Evolutionary conservation across 2,113 vertebrate species (phyloP).

Genomic region (Chauna torquata): DNA sequence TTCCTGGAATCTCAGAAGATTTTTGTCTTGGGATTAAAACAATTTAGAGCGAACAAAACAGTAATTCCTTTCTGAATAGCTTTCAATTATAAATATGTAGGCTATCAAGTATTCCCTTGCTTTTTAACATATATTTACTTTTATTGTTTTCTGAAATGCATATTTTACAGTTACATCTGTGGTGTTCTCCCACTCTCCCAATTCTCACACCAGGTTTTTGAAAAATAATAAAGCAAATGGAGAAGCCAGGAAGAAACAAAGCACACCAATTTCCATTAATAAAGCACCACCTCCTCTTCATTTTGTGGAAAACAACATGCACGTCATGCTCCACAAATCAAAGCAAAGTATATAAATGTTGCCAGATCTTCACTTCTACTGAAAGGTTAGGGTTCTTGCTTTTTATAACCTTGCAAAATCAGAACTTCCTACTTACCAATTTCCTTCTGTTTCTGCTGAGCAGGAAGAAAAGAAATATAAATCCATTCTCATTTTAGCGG

Average conservation of each 20-base stretch:
- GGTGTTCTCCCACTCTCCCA: not conserved
- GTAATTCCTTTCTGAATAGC: not conserved
- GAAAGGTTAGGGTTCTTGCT: not conserved
- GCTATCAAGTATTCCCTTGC: not conserved
- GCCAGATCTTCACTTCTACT: not conserved
- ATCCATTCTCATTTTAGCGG: not conserved
- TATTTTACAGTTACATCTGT: not conserved
- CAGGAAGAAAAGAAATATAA: not conserved
- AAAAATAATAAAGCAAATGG: not conserved
- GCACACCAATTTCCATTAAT: not conserved
- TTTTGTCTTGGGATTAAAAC: conserved; percentile 42
- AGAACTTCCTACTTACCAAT: not conserved
- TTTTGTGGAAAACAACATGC: not conserved
- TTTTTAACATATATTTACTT: not conserved
- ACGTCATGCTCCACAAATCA: not conserved
- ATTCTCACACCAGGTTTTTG: not conserved
- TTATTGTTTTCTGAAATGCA: not conserved
- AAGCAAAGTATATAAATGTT: not conserved
- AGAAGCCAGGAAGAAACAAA: not conserved
- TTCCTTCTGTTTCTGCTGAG: not conserved
- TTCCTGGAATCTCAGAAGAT: not conserved
- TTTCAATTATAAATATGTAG: conserved; percentile 12
- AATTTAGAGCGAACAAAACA: conserved; percentile 24
- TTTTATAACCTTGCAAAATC: not conserved
- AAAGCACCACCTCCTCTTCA: not conserved